Conservation (phyloP, 35 echinoderm and acorn worm genomes). For the Eucidaris tribuloides region DNA sequence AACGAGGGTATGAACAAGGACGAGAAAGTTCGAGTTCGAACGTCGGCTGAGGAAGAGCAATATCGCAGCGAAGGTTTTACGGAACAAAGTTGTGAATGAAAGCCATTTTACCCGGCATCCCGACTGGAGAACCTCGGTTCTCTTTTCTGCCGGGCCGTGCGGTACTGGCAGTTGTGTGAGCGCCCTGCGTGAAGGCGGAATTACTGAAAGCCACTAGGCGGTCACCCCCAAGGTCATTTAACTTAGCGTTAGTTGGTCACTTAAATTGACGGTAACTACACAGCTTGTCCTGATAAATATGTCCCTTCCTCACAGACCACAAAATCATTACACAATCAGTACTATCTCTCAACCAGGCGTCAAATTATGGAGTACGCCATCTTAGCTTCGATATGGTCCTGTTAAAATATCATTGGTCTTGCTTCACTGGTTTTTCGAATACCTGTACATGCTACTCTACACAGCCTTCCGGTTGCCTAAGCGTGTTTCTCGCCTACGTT, state of each 20-base stretch:
- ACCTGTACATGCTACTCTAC: background rate
- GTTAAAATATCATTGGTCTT: too few species aligned
- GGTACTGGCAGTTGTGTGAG: conserved; percentile 56
- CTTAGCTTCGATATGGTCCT: too few species aligned
- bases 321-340: background rate
- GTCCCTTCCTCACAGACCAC: too few species aligned
- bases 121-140: conserved; percentile 54
- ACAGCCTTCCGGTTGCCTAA: too few species aligned
- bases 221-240: conserved; percentile 50
- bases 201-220: conserved; percentile 71
- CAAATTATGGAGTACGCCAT: background rate
- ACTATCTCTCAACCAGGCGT: background rate
- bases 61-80: conserved; percentile 44
- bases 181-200: conserved; percentile 58
- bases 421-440: background rate
- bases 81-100: conserved; percentile 17
- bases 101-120: conserved; percentile 18
- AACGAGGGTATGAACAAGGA: conserved; percentile 39
- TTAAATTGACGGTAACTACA: background rate
- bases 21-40: conserved; percentile 29
- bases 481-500: too few species aligned
- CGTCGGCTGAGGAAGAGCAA: conserved; percentile 52
- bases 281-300: background rate
- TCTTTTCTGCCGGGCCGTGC: conserved; percentile 44
- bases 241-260: conserved; percentile 46